phyloP scores from a whole-genome alignment of 1,140 invertebrate genomes.

The Babylonia areolata region DNA sequence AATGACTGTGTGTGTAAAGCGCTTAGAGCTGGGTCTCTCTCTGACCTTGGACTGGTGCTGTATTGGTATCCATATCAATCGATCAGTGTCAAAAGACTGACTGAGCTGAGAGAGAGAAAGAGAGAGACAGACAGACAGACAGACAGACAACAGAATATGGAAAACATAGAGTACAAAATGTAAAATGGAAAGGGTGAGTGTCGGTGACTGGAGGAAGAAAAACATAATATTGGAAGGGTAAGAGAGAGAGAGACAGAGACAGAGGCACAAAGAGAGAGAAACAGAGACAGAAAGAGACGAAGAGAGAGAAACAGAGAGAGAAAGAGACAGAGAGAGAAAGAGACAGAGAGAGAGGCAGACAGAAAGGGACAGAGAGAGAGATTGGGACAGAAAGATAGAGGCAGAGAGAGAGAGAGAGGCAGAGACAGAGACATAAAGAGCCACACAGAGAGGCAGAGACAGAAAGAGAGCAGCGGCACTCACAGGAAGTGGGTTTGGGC shows the following conservation, averaged over 20 bases:
- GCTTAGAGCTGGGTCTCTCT: too few species aligned
- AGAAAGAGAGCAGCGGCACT: constrained; percentile 41
- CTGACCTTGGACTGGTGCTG: too few species aligned
- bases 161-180: not conserved
- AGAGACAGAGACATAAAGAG: not conserved
- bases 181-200: not conserved
- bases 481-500: constrained; percentile 70
- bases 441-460: not conserved
- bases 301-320: not conserved
- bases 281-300: not conserved
- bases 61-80: too few species aligned
- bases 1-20: too few species aligned
- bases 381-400: not conserved
- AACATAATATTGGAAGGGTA: too few species aligned
- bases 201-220: not conserved
- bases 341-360: not conserved
- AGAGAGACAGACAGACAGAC: constrained; percentile 33
- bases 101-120: constrained; percentile 14
- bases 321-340: not conserved
- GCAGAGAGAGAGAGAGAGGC: constrained; percentile 18
- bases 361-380: not conserved
- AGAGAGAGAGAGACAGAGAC: not conserved
- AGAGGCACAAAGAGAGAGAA: not conserved
- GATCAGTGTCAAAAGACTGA: too few species aligned
- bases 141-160: not conserved